phyloP scores from a whole-genome alignment of 2,113 vertebrate species.

The Hyla sarda region DNA sequence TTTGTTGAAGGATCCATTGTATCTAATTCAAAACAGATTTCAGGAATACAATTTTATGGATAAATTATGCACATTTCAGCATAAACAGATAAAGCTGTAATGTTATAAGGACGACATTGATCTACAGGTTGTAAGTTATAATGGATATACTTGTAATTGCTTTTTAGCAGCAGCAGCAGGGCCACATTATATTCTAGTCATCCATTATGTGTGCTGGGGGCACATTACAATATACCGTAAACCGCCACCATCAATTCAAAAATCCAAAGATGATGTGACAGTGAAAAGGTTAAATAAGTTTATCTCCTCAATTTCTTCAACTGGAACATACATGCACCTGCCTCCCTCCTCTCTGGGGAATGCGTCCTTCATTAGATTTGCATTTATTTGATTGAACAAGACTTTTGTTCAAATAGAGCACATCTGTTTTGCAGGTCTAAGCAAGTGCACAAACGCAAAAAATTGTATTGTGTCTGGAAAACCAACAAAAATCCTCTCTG shows the following conservation, averaged over 20 bases:
- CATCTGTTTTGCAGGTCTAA: not conserved
- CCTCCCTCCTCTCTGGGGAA: slow-evolving; percentile 32
- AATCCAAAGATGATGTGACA: not conserved
- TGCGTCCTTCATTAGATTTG: slow-evolving; percentile 48
- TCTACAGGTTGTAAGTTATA: not conserved
- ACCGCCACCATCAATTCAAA: not conserved
- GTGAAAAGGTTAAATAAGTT: slow-evolving; percentile 5
- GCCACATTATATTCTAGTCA: not conserved
- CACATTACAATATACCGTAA: not conserved
- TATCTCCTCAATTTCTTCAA: not conserved
- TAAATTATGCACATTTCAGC: not conserved
- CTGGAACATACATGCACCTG: slow-evolving; percentile 34
- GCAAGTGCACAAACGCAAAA: not conserved
- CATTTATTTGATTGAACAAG: slow-evolving; percentile 50
- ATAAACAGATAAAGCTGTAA: not conserved
- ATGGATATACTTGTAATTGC: slow-evolving; percentile 6
- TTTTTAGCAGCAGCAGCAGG: not conserved
- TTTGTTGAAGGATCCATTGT: no score
- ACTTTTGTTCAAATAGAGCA: slow-evolving; percentile 34
- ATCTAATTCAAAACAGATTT: no score
- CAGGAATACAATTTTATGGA: not conserved
- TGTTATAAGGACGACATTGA: not conserved
- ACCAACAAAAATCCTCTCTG: not conserved
- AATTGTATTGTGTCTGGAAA: not conserved
- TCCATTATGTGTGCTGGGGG: not conserved